These are phyloP conservation scores for Aurelia aurita DNA, from an alignment of 30 jellyfish, hydroid and myxozoan genomes.

Conservation along the genomic window DNA sequence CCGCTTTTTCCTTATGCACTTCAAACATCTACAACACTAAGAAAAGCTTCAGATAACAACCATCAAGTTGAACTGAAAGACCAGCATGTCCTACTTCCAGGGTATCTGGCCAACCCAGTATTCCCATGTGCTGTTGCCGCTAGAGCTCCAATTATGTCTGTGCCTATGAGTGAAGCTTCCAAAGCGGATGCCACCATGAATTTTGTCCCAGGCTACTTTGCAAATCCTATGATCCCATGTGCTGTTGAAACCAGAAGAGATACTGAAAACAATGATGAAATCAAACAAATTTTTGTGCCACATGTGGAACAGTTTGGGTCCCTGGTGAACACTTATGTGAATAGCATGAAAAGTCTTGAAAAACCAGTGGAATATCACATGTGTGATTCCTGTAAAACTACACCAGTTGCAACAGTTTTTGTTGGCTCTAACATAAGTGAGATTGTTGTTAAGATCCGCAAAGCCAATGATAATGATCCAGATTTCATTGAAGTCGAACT, in stretches of 20 bases:
- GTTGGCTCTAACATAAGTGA: slow-evolving; percentile 68
- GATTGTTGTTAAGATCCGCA: slow-evolving; percentile 77
- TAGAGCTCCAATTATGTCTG: slow-evolving; percentile 11
- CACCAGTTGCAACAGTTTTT: slow-evolving; percentile 60
- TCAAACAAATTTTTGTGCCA: slow-evolving; percentile 62
- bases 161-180: slow-evolving; percentile 2
- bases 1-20: slow-evolving; percentile 26
- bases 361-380: slow-evolving; percentile 43
- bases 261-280: slow-evolving; percentile 26
- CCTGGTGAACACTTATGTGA: slow-evolving; percentile 55
- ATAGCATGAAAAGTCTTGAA: slow-evolving; percentile 34
- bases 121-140: slow-evolving; percentile 77
- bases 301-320: slow-evolving; percentile 75
- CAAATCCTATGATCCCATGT: slow-evolving; percentile 4
- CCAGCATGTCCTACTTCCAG: slow-evolving; percentile 38
- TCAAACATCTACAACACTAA: background rate
- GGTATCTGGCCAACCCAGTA: slow-evolving; percentile 78
- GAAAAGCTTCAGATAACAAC: background rate
- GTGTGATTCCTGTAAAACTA: slow-evolving; percentile 70
- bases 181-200: slow-evolving; percentile 53
- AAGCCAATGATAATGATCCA: slow-evolving; percentile 47
- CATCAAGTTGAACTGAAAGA: background rate
- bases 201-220: slow-evolving; percentile 69
- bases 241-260: slow-evolving; percentile 8
- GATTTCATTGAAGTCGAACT: slow-evolving; percentile 91